These are phyloP conservation scores for Arothron firmamentum DNA, from an alignment of 2,113 vertebrate genomes.

Conservation along the genomic window DNA sequence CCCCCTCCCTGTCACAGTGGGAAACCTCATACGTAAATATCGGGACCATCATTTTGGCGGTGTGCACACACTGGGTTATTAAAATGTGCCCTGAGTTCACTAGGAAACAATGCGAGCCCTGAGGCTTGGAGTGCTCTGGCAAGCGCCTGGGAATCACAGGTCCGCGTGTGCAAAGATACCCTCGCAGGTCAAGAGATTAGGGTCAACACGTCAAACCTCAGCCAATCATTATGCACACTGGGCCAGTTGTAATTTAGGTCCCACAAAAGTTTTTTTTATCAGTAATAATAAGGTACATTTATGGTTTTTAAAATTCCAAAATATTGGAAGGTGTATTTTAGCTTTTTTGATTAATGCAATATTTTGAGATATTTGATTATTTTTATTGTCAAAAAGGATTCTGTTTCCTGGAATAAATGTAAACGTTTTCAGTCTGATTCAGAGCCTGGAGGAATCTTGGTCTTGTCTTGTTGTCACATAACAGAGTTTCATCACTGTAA, in stretches of 20 bases:
- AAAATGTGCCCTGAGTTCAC: background rate
- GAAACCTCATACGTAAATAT: too few relatives aligned
- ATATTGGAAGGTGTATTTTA: background rate
- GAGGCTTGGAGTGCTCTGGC: conserved; percentile 1
- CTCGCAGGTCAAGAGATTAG: background rate
- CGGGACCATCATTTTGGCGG: background rate
- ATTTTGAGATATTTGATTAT: too few relatives aligned
- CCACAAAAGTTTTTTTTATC: background rate
- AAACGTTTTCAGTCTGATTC: conserved; percentile 20
- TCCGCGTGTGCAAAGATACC: background rate
- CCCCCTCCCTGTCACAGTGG: too few relatives aligned
- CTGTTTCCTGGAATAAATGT: conserved; percentile 11
- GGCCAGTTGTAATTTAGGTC: too few relatives aligned
- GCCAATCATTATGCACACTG: background rate
- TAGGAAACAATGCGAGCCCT: background rate
- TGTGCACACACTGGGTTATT: background rate
- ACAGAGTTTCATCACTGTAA: conserved; percentile 62
- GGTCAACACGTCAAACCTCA: background rate
- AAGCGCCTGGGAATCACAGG: conserved; percentile 1
- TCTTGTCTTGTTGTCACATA: conserved; percentile 42
- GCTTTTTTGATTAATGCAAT: too few relatives aligned
- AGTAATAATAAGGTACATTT: background rate
- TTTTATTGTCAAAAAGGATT: too few relatives aligned
- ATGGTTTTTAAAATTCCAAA: background rate
- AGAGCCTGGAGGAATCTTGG: conserved; percentile 29